Evolutionary conservation across 2,797 vertebrate genomes (phyloP).

Genomic region (Lithobates sylvaticus): DNA sequence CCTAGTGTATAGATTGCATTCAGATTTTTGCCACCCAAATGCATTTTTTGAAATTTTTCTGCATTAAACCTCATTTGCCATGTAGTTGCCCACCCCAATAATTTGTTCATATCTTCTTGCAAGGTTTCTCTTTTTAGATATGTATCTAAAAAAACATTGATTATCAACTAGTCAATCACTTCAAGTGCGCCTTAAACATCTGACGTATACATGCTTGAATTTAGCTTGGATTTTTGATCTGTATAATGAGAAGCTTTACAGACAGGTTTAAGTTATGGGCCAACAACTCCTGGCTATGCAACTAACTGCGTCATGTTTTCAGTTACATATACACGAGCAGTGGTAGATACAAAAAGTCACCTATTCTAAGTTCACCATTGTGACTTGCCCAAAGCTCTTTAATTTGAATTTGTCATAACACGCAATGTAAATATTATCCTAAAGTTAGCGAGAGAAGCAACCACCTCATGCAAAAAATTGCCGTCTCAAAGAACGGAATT

Average conservation of each 20-base stretch:
- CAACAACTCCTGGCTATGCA: constrained; percentile 40
- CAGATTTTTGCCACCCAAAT: too few species aligned
- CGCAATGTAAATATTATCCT: constrained; percentile 53
- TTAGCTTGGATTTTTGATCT: background rate
- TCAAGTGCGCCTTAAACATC: background rate
- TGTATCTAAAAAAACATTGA: background rate
- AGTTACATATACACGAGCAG: constrained; percentile 13
- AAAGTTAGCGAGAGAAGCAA: constrained; percentile 5
- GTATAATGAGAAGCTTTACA: constrained; percentile 10
- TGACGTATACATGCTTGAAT: background rate
- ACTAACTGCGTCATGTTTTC: constrained; percentile 44
- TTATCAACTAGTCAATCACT: too few species aligned
- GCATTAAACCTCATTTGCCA: too few species aligned
- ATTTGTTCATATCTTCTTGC: too few species aligned
- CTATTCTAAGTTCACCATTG: constrained; percentile 5
- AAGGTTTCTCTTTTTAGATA: background rate
- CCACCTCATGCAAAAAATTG: background rate
- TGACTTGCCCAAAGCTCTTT: constrained; percentile 21
- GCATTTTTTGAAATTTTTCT: too few species aligned
- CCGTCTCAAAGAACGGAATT: constrained; percentile 38
- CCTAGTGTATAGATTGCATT: too few species aligned
- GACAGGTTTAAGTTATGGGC: constrained; percentile 47
- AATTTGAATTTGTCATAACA: constrained; percentile 52
- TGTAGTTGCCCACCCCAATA: too few species aligned
- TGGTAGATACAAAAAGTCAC: constrained; percentile 27